phyloP scores from a whole-genome alignment of 2,888 invertebrate genomes.

The Gisinianus flammeolus region DNA sequence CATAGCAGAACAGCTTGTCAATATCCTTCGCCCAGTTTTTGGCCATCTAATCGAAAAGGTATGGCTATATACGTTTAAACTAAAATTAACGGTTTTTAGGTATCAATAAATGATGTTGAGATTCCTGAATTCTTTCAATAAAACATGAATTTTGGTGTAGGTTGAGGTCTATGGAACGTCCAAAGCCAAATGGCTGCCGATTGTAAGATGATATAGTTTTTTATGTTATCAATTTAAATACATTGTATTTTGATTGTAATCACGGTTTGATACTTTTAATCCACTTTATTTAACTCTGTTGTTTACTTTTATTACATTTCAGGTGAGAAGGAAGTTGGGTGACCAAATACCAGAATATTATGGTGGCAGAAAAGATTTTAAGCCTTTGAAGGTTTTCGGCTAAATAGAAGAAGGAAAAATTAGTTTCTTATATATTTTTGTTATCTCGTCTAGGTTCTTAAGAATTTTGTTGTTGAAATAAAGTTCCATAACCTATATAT shows the following conservation, averaged over 20 bases:
- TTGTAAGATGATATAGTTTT: background rate
- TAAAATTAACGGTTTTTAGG: too few relatives aligned
- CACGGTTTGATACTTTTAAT: too few relatives aligned
- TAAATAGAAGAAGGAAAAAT: too few relatives aligned
- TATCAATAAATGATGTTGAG: too few relatives aligned
- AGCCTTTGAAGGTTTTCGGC: background rate
- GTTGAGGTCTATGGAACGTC: background rate
- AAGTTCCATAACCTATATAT: too few relatives aligned
- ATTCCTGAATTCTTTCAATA: background rate
- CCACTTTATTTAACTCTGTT: background rate
- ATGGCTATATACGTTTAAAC: background rate
- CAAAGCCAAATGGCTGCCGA: background rate
- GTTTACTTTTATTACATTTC: background rate
- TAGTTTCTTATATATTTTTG: too few relatives aligned
- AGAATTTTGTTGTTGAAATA: too few relatives aligned
- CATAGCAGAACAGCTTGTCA: background rate
- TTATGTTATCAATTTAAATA: too few relatives aligned
- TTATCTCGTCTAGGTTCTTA: too few relatives aligned
- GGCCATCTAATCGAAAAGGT: background rate
- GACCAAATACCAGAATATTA: background rate
- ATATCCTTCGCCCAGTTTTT: background rate
- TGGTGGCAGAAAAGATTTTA: background rate
- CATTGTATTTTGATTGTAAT: too few relatives aligned
- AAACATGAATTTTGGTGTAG: background rate
- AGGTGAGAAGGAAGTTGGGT: background rate